Evolutionary conservation across 1,140 invertebrate species (phyloP).

Genomic region (Ceratina calcarata): DNA sequence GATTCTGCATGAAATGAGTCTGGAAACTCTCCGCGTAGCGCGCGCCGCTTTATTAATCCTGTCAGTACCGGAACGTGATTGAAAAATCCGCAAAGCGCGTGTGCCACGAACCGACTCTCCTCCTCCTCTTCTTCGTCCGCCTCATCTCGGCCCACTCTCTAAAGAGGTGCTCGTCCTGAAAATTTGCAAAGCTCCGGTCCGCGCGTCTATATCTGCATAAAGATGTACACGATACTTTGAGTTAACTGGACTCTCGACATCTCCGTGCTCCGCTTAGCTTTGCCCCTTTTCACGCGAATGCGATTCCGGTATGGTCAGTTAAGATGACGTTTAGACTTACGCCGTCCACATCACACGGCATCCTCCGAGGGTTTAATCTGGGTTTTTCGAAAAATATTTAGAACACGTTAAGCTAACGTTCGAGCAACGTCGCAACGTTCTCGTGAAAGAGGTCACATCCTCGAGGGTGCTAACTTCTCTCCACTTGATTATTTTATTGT

Average conservation of each 20-base stretch:
- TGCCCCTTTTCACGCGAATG: constrained; percentile 3
- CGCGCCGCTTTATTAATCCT: constrained; percentile 73
- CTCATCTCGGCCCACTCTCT: constrained; percentile 1
- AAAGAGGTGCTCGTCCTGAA: constrained; percentile 51
- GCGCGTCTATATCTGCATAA: constrained; percentile 35
- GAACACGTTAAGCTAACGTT: no score
- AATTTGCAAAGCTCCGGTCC: constrained; percentile 55
- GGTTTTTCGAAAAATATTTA: constrained; percentile 21
- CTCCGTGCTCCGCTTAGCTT: neutral
- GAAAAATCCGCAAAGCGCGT: constrained; percentile 72
- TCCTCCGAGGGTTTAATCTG: neutral
- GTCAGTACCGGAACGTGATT: constrained; percentile 69
- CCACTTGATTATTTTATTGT: neutral
- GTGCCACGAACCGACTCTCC: constrained; percentile 25
- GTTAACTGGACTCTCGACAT: constrained; percentile 4
- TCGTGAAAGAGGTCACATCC: no score
- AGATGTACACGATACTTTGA: constrained; percentile 20
- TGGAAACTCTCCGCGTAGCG: constrained; percentile 66
- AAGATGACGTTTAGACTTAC: constrained; percentile 11
- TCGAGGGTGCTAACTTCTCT: neutral
- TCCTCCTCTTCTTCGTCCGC: no score
- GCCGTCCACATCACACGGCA: neutral
- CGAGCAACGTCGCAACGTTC: neutral
- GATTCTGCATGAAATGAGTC: constrained; percentile 76
- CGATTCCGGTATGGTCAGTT: neutral